Percentiles rank a stretch among this genome's conserved stretches.
These are phyloP conservation scores for Chamaea fasciata DNA, from an alignment of 2,113 vertebrate genomes.

Conservation along the genomic window DNA sequence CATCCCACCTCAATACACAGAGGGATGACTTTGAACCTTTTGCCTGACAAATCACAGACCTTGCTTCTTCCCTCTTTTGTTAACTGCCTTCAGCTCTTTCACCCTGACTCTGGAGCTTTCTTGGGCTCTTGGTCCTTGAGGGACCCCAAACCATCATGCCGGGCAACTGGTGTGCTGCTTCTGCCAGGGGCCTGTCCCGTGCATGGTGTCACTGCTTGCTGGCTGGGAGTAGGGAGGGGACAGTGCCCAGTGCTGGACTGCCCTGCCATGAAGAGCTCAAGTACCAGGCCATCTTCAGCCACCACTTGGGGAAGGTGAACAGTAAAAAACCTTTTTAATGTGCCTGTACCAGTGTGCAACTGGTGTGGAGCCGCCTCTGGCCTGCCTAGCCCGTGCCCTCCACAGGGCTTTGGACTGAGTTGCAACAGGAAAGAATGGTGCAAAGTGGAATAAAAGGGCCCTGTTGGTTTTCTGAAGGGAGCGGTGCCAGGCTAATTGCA, in stretches of 20 bases:
- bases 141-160: fast-evolving
- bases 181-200: fast-evolving
- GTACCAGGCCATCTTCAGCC: fast-evolving
- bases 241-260: fast-evolving
- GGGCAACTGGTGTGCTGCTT: fast-evolving
- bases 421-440: background rate
- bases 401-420: background rate
- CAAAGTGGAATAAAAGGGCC: background rate
- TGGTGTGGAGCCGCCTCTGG: background rate
- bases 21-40: background rate
- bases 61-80: background rate
- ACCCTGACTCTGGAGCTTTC: background rate
- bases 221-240: background rate
- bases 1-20: fast-evolving
- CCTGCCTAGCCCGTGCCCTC: background rate
- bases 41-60: background rate
- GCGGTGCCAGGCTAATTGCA: background rate
- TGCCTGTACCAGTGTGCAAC: background rate
- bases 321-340: background rate
- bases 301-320: fast-evolving
- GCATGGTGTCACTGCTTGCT: background rate
- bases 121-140: fast-evolving
- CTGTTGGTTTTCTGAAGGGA: background rate
- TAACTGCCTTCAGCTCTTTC: background rate
- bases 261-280: fast-evolving